Evolutionary conservation across 2,113 vertebrate species (phyloP).

Genomic region (Sinocyclocheilus maitianheensis): DNA sequence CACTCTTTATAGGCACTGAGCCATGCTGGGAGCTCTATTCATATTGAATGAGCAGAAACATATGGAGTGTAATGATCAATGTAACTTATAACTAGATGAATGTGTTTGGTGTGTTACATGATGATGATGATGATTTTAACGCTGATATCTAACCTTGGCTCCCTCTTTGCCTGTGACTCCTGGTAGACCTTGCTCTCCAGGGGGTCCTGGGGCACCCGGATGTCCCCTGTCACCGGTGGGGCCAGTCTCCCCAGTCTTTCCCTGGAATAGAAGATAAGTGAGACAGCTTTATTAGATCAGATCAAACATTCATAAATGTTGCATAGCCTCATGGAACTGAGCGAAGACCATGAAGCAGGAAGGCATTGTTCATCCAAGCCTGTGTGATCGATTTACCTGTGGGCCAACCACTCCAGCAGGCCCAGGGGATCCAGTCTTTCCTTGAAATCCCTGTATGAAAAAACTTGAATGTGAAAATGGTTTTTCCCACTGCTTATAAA

Average conservation of each 20-base stretch:
- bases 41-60: constrained; percentile 66
- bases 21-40: constrained; percentile 58
- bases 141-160: constrained; percentile 78
- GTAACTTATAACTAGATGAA: constrained; percentile 19
- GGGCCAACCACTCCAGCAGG: constrained; percentile 88
- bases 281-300: background rate
- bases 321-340: background rate
- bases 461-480: constrained; percentile 6
- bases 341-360: background rate
- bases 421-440: constrained; percentile 84
- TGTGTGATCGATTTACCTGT: constrained; percentile 75
- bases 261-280: constrained; percentile 67
- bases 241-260: constrained; percentile 86
- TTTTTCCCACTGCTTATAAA: background rate
- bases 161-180: constrained; percentile 88
- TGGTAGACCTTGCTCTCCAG: constrained; percentile 89
- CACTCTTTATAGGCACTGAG: constrained; percentile 53
- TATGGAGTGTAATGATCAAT: constrained; percentile 51
- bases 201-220: constrained; percentile 88
- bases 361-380: background rate
- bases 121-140: constrained; percentile 47
- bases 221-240: constrained; percentile 88
- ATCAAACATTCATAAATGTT: background rate
- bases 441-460: constrained; percentile 79
- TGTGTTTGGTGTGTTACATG: background rate